Conservation (phyloP, 2,797 vertebrate genomes). For the Sebastes jordani region DNA sequence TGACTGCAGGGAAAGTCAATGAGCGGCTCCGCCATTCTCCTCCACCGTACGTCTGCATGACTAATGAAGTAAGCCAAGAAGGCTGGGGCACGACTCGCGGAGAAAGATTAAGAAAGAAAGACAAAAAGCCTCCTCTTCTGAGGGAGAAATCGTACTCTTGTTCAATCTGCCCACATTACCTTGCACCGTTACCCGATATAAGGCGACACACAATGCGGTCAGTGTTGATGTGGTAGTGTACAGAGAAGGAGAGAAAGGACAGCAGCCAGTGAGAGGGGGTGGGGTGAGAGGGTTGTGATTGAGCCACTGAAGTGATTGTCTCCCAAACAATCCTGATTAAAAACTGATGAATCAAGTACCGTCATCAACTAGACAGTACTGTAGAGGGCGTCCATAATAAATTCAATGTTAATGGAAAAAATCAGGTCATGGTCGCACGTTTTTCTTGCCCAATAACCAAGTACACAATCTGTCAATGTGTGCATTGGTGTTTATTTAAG, state of each 20-base stretch:
- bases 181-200: slow-evolving; percentile 70
- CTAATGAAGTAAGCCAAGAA: slow-evolving; percentile 79
- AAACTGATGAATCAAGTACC: slow-evolving; percentile 57
- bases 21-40: slow-evolving; percentile 54
- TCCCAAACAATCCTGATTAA: slow-evolving; percentile 61
- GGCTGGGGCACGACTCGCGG: slow-evolving; percentile 56
- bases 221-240: slow-evolving; percentile 67
- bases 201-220: slow-evolving; percentile 71
- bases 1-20: slow-evolving; percentile 38
- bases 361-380: not conserved
- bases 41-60: slow-evolving; percentile 65
- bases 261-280: slow-evolving; percentile 28
- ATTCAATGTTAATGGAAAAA: slow-evolving; percentile 16
- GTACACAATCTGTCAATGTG: not conserved
- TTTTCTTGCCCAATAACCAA: not conserved
- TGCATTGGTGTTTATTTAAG: not conserved
- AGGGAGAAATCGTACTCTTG: slow-evolving; percentile 72
- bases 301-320: slow-evolving; percentile 52
- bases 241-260: slow-evolving; percentile 47
- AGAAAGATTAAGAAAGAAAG: slow-evolving; percentile 69
- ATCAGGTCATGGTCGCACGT: not conserved
- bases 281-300: slow-evolving; percentile 28
- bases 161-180: slow-evolving; percentile 67
- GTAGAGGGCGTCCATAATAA: not conserved
- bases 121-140: slow-evolving; percentile 76